phyloP scores from a whole-genome alignment of 1,140 invertebrate genomes.

The Drosophila willistoni region DNA sequence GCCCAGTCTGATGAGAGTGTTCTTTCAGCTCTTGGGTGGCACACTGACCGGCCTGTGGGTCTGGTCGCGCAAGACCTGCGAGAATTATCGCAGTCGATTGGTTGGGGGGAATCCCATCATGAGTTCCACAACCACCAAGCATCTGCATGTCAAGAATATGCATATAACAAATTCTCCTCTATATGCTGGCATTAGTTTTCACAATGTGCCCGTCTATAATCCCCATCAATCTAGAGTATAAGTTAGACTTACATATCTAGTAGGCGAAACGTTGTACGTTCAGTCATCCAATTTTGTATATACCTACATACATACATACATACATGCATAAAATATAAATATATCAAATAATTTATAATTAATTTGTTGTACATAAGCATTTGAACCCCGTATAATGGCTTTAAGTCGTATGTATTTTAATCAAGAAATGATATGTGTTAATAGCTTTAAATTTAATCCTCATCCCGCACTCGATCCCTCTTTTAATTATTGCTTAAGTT shows the following conservation, averaged over 20 bases:
- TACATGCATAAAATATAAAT: too few relatives aligned
- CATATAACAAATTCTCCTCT: conserved; percentile 40
- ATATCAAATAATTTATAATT: neutral
- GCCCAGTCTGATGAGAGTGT: conserved; percentile 87
- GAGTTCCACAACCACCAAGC: conserved; percentile 64
- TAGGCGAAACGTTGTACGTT: neutral
- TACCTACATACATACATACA: neutral
- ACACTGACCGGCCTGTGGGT: conserved; percentile 95
- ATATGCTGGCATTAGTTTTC: conserved; percentile 81
- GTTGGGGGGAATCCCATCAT: conserved; percentile 34
- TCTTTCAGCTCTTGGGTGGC: conserved; percentile 91
- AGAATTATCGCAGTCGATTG: conserved; percentile 76
- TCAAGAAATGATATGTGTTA: conserved; percentile 73
- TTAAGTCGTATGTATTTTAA: conserved; percentile 40
- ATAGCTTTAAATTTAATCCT: conserved; percentile 56
- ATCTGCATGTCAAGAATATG: conserved; percentile 73
- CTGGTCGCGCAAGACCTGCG: conserved; percentile 94
- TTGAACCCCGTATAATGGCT: conserved; percentile 21
- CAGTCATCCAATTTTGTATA: conserved; percentile 7
- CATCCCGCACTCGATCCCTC: neutral
- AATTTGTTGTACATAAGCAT: neutral
- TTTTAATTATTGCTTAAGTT: conserved; percentile 12
- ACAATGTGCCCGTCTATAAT: conserved; percentile 79
- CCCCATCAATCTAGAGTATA: conserved; percentile 72
- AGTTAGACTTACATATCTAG: neutral